phyloP scores from a whole-genome alignment of 2,888 invertebrate genomes.

The Zele albiditarsus region DNA sequence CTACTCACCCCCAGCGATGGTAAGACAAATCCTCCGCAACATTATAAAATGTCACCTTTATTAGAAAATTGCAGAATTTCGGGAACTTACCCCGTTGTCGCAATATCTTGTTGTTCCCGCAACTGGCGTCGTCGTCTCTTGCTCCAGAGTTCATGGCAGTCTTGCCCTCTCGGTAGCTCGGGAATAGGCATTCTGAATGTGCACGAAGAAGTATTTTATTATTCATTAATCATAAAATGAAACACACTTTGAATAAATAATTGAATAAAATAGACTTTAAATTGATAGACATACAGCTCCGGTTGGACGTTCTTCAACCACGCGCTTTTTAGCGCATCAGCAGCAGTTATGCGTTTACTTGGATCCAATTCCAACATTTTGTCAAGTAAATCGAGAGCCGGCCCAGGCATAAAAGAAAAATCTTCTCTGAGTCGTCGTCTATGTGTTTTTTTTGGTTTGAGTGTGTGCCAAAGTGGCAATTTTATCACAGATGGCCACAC shows the following conservation, averaged over 20 bases:
- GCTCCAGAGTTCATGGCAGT: slow-evolving; percentile 99
- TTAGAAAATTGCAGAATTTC: slow-evolving; percentile 64
- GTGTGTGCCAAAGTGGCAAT: slow-evolving; percentile 91
- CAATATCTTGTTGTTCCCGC: slow-evolving; percentile 81
- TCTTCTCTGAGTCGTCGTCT: slow-evolving; percentile 92
- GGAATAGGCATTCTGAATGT: slow-evolving; percentile 84
- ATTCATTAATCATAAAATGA: background rate
- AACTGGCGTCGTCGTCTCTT: slow-evolving; percentile 93
- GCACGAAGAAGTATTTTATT: slow-evolving; percentile 23
- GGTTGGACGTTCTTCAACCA: slow-evolving; percentile 95
- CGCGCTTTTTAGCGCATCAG: slow-evolving; percentile 91
- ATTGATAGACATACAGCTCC: slow-evolving; percentile 79
- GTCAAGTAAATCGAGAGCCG: slow-evolving; percentile 93
- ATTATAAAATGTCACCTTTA: slow-evolving; percentile 63
- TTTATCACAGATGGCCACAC: slow-evolving; percentile 97
- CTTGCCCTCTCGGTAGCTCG: slow-evolving; percentile 94
- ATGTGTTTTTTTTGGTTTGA: slow-evolving; percentile 93
- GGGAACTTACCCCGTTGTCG: slow-evolving; percentile 54
- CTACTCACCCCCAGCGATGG: slow-evolving; percentile 76
- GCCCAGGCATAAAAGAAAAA: slow-evolving; percentile 91
- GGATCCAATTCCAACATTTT: slow-evolving; percentile 98
- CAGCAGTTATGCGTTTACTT: slow-evolving; percentile 92
- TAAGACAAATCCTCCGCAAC: slow-evolving; percentile 71
- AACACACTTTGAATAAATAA: background rate
- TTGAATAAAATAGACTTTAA: background rate